These are phyloP conservation scores for Ectemnius cavifrons DNA, from an alignment of 2,888 invertebrate species.

Conservation along the genomic window DNA sequence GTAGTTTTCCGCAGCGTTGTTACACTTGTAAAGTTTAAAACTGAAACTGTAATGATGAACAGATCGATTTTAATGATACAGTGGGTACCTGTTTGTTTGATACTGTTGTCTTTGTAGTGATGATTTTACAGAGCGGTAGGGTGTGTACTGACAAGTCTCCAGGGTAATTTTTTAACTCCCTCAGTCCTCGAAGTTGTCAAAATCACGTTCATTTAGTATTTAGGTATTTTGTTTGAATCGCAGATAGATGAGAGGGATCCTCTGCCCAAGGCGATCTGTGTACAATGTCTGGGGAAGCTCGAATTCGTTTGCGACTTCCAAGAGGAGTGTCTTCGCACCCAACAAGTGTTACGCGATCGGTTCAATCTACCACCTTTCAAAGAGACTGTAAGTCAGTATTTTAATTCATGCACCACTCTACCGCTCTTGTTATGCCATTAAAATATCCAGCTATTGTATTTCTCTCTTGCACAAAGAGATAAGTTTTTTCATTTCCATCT, in stretches of 20 bases:
- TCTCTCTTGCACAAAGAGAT: slow-evolving; percentile 6
- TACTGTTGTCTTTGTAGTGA: slow-evolving; percentile 17
- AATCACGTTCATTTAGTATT: slow-evolving; percentile 48
- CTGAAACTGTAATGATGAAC: neutral
- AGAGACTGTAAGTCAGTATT: slow-evolving; percentile 73
- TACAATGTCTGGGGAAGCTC: slow-evolving; percentile 77
- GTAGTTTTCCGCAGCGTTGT: too few species aligned
- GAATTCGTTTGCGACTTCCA: slow-evolving; percentile 78
- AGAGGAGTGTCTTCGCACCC: slow-evolving; percentile 77
- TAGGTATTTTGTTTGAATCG: slow-evolving; percentile 69
- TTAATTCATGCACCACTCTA: slow-evolving; percentile 62
- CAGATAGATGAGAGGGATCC: slow-evolving; percentile 77
- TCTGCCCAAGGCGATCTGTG: slow-evolving; percentile 77
- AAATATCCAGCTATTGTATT: slow-evolving; percentile 35
- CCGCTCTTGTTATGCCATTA: slow-evolving; percentile 50
- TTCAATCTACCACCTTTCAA: slow-evolving; percentile 74
- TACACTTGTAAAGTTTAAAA: neutral
- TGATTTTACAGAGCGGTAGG: slow-evolving; percentile 65
- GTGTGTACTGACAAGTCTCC: slow-evolving; percentile 19
- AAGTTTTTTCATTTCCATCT: too few species aligned
- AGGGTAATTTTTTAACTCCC: neutral
- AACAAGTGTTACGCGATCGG: slow-evolving; percentile 74
- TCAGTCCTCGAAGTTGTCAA: slow-evolving; percentile 9
- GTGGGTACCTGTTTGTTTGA: slow-evolving; percentile 43
- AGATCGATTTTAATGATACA: slow-evolving; percentile 25